Evolutionary conservation across 2,113 vertebrate genomes (phyloP).

Genomic region (Agapornis roseicollis): DNA sequence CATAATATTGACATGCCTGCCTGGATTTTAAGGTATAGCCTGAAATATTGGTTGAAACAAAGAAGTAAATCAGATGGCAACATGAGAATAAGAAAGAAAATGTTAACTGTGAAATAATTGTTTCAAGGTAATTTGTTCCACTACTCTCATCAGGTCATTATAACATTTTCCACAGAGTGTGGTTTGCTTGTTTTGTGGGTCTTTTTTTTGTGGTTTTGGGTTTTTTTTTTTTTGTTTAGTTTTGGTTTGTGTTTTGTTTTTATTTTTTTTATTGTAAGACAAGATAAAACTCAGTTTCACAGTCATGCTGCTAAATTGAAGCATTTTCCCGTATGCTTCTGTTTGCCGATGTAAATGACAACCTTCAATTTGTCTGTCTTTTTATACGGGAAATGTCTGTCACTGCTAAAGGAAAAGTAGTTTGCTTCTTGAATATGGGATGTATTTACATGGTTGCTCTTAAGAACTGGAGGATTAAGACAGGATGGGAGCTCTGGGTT

Average conservation of each 20-base stretch:
- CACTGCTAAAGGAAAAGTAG: neutral
- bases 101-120: slow-evolving; percentile 29
- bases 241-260: no score
- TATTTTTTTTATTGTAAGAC: neutral
- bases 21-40: neutral
- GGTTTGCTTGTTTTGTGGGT: no score
- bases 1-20: neutral
- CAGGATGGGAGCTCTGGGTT: neutral
- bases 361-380: slow-evolving; percentile 8
- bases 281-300: neutral
- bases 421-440: neutral
- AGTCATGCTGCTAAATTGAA: neutral
- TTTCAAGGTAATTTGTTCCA: slow-evolving; percentile 33
- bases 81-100: slow-evolving; percentile 8
- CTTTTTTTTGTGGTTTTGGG: no score
- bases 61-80: neutral
- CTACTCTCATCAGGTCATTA: slow-evolving; percentile 1
- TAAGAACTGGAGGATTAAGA: neutral
- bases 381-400: neutral
- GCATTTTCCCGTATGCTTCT: neutral
- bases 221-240: no score
- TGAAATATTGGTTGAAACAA: neutral
- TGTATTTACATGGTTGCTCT: neutral
- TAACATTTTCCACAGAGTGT: neutral
- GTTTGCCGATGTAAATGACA: slow-evolving; percentile 6